Evolutionary conservation across 2,113 vertebrate species (phyloP).

Genomic region (Vidua macroura): DNA sequence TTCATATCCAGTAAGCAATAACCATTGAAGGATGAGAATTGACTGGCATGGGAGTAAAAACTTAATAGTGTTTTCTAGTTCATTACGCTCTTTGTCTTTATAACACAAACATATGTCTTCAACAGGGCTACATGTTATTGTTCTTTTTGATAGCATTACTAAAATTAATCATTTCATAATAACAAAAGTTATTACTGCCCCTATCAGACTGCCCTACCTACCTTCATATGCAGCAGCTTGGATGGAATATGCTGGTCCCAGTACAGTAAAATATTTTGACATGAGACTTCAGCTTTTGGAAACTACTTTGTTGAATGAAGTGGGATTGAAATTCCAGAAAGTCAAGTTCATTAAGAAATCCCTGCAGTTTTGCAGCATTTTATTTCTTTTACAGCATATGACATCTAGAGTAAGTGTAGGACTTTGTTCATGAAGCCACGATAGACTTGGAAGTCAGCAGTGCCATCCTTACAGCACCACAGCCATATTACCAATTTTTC

Average conservation of each 20-base stretch:
- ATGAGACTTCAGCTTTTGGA: background rate
- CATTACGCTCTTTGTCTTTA: background rate
- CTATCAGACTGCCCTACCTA: background rate
- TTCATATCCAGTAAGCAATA: background rate
- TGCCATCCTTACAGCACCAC: background rate
- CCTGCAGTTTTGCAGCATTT: background rate
- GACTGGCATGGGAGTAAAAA: background rate
- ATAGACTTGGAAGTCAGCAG: background rate
- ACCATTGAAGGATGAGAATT: background rate
- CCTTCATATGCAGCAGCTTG: background rate
- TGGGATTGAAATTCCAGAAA: background rate
- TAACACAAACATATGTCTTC: background rate
- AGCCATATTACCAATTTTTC: background rate
- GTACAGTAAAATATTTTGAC: background rate
- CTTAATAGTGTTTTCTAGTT: background rate
- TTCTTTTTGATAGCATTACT: background rate
- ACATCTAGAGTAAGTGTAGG: background rate
- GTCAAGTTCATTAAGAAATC: background rate
- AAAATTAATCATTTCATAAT: background rate
- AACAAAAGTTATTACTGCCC: background rate
- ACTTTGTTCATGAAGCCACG: background rate
- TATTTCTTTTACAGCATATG: background rate
- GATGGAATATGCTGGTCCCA: background rate
- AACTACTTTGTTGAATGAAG: background rate
- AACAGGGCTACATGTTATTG: background rate